Evolutionary conservation across 2,888 invertebrate species (phyloP).

Genomic region (Himalopsyche japonica): DNA sequence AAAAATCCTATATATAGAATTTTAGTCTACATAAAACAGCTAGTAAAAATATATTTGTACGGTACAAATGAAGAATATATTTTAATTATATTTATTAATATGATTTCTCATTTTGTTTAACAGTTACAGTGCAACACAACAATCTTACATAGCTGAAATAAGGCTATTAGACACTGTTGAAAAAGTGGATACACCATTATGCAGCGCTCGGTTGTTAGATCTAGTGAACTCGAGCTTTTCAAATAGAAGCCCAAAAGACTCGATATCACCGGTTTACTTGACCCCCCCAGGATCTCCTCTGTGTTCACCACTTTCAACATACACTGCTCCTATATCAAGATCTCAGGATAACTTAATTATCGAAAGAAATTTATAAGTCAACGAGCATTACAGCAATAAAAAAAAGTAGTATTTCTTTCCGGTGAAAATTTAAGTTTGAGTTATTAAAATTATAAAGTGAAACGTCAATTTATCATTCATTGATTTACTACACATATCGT

Average conservation of each 20-base stretch:
- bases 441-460: too few relatives aligned
- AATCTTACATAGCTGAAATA: constrained; percentile 65
- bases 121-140: constrained; percentile 62
- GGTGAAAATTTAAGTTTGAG: too few relatives aligned
- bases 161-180: constrained; percentile 67
- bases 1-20: too few relatives aligned
- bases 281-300: constrained; percentile 26
- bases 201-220: constrained; percentile 73
- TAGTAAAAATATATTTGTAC: too few relatives aligned
- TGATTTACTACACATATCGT: too few relatives aligned
- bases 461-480: too few relatives aligned
- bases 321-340: background rate
- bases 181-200: constrained; percentile 73
- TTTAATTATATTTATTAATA: constrained; percentile 12
- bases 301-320: constrained; percentile 4
- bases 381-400: too few relatives aligned
- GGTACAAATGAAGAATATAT: background rate
- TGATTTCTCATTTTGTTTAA: constrained; percentile 43
- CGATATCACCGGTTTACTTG: constrained; percentile 28
- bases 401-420: too few relatives aligned
- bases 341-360: background rate
- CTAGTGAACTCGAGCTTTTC: constrained; percentile 46
- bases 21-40: too few relatives aligned
- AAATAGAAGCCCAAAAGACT: background rate
- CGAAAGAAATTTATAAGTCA: background rate